phyloP scores from a whole-genome alignment of 2,888 invertebrate genomes.

The Amorpha juglandis region DNA sequence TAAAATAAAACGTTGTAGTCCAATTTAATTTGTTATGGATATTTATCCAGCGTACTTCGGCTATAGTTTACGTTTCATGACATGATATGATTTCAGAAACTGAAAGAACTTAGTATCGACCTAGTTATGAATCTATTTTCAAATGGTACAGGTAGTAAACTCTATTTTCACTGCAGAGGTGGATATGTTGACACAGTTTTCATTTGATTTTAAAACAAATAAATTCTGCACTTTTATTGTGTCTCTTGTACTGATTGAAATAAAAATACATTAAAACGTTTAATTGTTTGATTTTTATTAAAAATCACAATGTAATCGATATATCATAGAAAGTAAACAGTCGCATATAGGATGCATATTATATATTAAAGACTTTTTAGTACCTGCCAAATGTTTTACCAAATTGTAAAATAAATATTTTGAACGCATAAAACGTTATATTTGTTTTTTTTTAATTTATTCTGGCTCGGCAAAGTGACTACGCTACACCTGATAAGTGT shows the following conservation, averaged over 20 bases:
- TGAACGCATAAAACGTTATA: too few species aligned
- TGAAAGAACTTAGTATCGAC: constrained; percentile 45
- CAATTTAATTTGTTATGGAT: not conserved
- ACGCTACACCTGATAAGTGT: too few species aligned
- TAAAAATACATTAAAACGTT: not conserved
- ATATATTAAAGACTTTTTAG: too few species aligned
- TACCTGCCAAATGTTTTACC: too few species aligned
- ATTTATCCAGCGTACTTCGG: not conserved
- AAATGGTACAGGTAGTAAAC: constrained; percentile 54
- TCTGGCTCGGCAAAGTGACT: too few species aligned
- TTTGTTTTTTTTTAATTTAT: too few species aligned
- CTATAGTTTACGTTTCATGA: too few species aligned
- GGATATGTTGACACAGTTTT: constrained; percentile 63
- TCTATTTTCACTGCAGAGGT: constrained; percentile 66
- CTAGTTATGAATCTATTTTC: constrained; percentile 56
- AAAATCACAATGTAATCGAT: constrained; percentile 10
- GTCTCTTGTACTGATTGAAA: constrained; percentile 23
- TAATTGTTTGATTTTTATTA: constrained; percentile 22
- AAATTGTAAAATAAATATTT: too few species aligned
- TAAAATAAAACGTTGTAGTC: not conserved
- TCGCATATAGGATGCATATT: too few species aligned
- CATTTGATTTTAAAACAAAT: constrained; percentile 32
- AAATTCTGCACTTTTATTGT: not conserved
- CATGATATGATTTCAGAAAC: not conserved
- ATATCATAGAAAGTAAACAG: too few species aligned